Base-by-base conservation (phyloP, 2,888 invertebrate species). In the Aquatica leii region DNA sequence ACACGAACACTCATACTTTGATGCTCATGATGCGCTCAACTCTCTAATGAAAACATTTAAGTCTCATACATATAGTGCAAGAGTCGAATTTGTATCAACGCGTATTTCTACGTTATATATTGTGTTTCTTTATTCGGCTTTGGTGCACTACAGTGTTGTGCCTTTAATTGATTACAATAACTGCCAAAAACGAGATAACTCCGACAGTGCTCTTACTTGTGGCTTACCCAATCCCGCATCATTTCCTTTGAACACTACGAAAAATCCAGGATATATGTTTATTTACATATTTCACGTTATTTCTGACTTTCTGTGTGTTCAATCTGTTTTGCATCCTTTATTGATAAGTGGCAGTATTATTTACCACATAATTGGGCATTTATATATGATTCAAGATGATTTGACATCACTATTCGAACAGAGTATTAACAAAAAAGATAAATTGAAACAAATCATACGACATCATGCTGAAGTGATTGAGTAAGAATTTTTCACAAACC, bases 151-250 rank as follows among this genome's bases (percentile, higher is more conserved):
- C 35, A 15, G 8, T 6, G 6, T 20, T 12, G 14, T 24, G 5
- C 57, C 57, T 2, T 4, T 57, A 2, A 1, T 57, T 12, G 49
- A 37, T 17, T 57, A 49, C 21, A 1, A 49, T 1, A 35, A 14
- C 35, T 57, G 57, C 17, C 11, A 48, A 1, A 12, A 37, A 17
- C 48, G 49, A 1, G 20, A 49, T 15, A 49, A 8, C n/a, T 8
- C 11, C 4, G 21, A 37, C 20, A 48, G 37, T 21, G 48, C 49
- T 5, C 37, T 57, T n/a, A 49, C 21, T 12, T 57, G 57, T 40
- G 57, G 57, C n/a, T 15, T 57, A 14, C 57, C 57, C 6, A 57
- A 48, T 6, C 34, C 35, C 18, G 57, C 48, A 21, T 48, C n/a
- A 14, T 57, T 57, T 57, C 57, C 57, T 4, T 57, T 57, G 5